phyloP scores from a whole-genome alignment of 1,140 invertebrate species.

The Oscheius sp. region DNA sequence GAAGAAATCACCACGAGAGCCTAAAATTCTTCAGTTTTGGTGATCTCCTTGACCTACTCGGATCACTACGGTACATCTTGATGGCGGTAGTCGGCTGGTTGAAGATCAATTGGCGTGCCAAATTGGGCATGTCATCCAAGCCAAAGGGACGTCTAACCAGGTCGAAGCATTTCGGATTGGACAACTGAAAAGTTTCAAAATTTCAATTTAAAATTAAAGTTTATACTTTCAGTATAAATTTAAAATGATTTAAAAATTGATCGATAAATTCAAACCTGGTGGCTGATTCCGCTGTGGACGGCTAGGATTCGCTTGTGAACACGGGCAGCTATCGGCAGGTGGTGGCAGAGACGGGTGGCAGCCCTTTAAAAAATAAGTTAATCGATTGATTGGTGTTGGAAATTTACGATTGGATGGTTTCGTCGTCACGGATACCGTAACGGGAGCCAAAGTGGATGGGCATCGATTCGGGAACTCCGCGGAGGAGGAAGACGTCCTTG shows the following conservation, averaged over 20 bases:
- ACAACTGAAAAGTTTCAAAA: no score
- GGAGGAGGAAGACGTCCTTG: neutral
- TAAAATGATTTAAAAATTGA: no score
- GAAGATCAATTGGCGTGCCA: neutral
- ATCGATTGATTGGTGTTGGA: no score
- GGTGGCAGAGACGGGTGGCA: neutral
- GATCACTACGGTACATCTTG: neutral
- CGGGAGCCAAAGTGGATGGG: neutral
- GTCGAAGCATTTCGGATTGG: neutral
- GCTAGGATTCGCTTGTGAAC: neutral
- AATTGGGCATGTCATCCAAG: neutral
- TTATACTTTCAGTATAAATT: no score
- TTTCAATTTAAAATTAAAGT: no score
- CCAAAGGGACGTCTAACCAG: neutral
- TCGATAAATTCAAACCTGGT: no score
- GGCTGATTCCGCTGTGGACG: neutral
- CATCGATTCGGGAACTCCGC: neutral
- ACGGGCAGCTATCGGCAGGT: neutral
- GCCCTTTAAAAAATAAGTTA: neutral
- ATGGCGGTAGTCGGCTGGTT: neutral
- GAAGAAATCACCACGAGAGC: no score
- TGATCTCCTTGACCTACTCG: no score
- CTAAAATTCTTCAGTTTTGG: no score
- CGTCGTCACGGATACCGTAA: neutral
- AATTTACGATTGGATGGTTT: neutral